Conservation (phyloP, 2,113 vertebrate genomes). For the Sebastes schlegelii region DNA sequence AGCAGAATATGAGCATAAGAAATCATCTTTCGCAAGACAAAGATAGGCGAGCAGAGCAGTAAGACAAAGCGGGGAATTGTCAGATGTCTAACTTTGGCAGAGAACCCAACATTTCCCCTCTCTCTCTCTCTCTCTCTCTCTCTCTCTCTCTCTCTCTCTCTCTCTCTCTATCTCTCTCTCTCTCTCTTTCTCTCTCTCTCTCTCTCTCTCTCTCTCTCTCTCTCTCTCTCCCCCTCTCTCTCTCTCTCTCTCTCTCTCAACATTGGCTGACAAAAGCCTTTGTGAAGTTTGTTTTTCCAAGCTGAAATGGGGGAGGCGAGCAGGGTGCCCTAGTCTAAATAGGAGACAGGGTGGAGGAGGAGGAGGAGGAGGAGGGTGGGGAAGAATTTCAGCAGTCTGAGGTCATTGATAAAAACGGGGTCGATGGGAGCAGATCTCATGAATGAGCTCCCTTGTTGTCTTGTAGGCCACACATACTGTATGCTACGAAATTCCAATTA, state of each 20-base stretch:
- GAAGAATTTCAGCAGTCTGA: conserved; percentile 62
- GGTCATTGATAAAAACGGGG: conserved; percentile 56
- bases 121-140: conserved; percentile 16
- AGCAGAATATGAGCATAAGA: background rate
- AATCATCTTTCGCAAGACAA: background rate
- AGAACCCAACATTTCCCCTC: conserved; percentile 34
- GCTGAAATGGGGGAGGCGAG: conserved; percentile 28
- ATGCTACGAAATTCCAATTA: background rate
- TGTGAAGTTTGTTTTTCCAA: conserved; percentile 67
- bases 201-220: conserved; percentile 19
- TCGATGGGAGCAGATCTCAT: conserved; percentile 26
- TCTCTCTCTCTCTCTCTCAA: background rate
- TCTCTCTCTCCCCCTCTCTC: conserved; percentile 24
- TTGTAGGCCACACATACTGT: conserved; percentile 11
- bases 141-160: background rate
- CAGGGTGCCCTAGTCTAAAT: conserved; percentile 50
- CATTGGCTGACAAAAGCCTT: conserved; percentile 70
- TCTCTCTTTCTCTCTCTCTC: background rate
- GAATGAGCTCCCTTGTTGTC: conserved; percentile 50
- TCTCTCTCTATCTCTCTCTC: background rate
- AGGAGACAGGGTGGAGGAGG: conserved; percentile 32
- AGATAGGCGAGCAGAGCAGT: background rate
- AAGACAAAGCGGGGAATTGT: conserved; percentile 59
- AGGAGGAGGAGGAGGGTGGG: conserved; percentile 11
- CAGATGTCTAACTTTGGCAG: conserved; percentile 50